These are phyloP conservation scores for Hydrocynus forskahlii DNA, from an alignment of 2,797 vertebrate genomes.

Conservation along the genomic window DNA sequence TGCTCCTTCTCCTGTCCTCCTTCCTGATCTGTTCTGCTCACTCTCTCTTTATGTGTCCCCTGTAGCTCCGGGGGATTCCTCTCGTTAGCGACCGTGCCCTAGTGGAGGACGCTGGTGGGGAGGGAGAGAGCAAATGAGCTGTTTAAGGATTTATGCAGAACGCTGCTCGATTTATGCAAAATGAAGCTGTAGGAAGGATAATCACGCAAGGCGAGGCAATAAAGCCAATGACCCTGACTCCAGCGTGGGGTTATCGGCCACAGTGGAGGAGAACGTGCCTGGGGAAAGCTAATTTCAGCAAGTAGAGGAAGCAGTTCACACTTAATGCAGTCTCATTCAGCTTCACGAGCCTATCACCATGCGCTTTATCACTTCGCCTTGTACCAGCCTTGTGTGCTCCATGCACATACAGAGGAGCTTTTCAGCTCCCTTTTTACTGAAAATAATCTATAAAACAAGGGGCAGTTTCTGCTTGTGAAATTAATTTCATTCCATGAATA, in stretches of 20 bases:
- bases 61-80: slow-evolving; percentile 63
- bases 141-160: slow-evolving; percentile 73
- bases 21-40: slow-evolving; percentile 54
- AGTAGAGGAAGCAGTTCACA: slow-evolving; percentile 18
- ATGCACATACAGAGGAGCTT: not conserved
- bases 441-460: not conserved
- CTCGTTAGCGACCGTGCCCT: slow-evolving; percentile 65
- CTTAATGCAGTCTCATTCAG: slow-evolving; percentile 24
- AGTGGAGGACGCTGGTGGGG: slow-evolving; percentile 6
- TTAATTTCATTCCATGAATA: slow-evolving; percentile 19
- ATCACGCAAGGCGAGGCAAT: slow-evolving; percentile 49
- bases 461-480: not conserved
- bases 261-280: slow-evolving; percentile 23
- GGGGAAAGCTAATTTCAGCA: slow-evolving; percentile 48
- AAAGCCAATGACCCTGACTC: slow-evolving; percentile 50
- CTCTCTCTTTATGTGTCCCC: slow-evolving; percentile 25
- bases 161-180: slow-evolving; percentile 57
- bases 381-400: not conserved
- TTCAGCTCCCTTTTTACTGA: not conserved
- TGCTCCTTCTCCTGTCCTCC: slow-evolving; percentile 47
- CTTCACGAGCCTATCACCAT: slow-evolving; percentile 3
- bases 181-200: slow-evolving; percentile 50
- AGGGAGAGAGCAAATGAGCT: slow-evolving; percentile 70
- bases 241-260: slow-evolving; percentile 34
- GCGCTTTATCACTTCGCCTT: slow-evolving; percentile 7